phyloP scores from a whole-genome alignment of 2,888 invertebrate species.

The Orchestes rusci region DNA sequence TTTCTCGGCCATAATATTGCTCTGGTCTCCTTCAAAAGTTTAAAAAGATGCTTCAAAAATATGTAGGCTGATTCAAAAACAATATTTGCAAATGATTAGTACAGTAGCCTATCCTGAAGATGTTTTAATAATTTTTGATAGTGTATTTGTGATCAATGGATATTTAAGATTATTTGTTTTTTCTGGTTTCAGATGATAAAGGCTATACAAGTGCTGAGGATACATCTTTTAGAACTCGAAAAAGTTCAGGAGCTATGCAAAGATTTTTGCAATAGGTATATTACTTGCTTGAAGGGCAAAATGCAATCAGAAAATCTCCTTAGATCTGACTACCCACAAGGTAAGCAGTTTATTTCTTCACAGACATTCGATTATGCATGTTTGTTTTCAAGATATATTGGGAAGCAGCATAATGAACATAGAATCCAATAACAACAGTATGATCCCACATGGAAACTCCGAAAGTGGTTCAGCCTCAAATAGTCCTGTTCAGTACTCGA shows the following conservation, averaged over 20 bases:
- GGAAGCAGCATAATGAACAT: constrained; percentile 43
- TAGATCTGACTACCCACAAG: constrained; percentile 69
- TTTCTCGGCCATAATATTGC: no score
- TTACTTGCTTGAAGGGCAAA: constrained; percentile 81
- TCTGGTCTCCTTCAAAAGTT: no score
- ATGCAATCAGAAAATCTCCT: constrained; percentile 85
- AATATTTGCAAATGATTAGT: no score
- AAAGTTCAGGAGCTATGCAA: constrained; percentile 93
- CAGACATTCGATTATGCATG: not conserved
- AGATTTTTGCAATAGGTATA: constrained; percentile 91
- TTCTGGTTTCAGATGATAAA: constrained; percentile 70
- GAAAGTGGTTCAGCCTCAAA: constrained; percentile 46
- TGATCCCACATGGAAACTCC: constrained; percentile 43
- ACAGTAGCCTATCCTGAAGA: no score
- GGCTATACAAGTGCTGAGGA: constrained; percentile 83
- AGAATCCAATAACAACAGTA: constrained; percentile 45
- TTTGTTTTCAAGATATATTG: constrained; percentile 36
- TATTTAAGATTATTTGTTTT: no score
- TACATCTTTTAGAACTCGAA: constrained; percentile 86
- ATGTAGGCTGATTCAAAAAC: no score
- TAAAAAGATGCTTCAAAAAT: no score
- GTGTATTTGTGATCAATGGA: no score
- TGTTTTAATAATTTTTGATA: no score
- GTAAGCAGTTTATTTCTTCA: constrained; percentile 33
- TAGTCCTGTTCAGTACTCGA: constrained; percentile 45